phyloP scores from a whole-genome alignment of 1,140 invertebrate genomes.

The Zaprionus davidi region DNA sequence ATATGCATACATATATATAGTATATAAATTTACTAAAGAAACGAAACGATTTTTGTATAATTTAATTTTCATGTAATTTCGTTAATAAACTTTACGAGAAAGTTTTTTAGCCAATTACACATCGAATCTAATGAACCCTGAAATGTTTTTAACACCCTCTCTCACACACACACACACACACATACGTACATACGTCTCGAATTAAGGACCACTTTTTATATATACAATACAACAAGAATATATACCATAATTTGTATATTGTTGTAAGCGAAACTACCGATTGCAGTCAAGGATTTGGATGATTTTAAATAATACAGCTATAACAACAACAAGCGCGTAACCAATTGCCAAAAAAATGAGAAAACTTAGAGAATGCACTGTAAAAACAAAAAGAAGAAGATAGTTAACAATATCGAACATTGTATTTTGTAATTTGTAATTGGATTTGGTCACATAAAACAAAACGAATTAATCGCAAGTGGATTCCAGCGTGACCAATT shows the following conservation, averaged over 20 bases:
- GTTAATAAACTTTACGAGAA: slow-evolving; percentile 42
- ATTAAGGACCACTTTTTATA: slow-evolving; percentile 82
- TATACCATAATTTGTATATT: slow-evolving; percentile 56
- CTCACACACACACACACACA: background rate
- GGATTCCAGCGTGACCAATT: slow-evolving; percentile 43
- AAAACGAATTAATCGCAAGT: slow-evolving; percentile 29
- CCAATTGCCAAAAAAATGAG: slow-evolving; percentile 72
- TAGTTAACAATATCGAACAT: slow-evolving; percentile 41
- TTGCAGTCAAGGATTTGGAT: slow-evolving; percentile 76
- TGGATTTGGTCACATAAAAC: slow-evolving; percentile 21
- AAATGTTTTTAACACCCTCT: slow-evolving; percentile 57
- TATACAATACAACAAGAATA: slow-evolving; percentile 55
- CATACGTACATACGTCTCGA: slow-evolving; percentile 69
- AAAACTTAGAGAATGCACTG: slow-evolving; percentile 37
- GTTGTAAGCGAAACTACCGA: slow-evolving; percentile 70
- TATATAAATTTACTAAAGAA: slow-evolving; percentile 17
- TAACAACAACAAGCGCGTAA: slow-evolving; percentile 65
- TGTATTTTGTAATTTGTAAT: slow-evolving; percentile 40
- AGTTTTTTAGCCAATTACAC: slow-evolving; percentile 56
- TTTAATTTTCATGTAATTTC: slow-evolving; percentile 40
- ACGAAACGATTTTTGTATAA: slow-evolving; percentile 41
- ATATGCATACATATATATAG: slow-evolving; percentile 10
- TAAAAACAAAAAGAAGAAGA: slow-evolving; percentile 35
- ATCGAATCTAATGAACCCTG: slow-evolving; percentile 29
- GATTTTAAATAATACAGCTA: slow-evolving; percentile 62